Evolutionary conservation across 2,888 invertebrate species (phyloP).

Genomic region (Nudaria mundana): DNA sequence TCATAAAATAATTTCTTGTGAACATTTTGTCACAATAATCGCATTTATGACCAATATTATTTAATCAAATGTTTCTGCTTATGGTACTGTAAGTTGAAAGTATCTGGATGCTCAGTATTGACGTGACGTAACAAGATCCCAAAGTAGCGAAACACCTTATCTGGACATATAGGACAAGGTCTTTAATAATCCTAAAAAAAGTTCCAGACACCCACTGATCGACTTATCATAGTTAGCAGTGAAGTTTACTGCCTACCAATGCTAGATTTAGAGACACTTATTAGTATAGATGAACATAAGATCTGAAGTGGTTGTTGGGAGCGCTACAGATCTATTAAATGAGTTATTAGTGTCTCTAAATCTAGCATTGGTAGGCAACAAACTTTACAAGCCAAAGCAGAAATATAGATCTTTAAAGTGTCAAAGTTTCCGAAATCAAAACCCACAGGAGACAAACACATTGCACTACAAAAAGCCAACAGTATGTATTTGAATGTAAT

Average conservation of each 20-base stretch:
- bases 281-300: slow-evolving; percentile 56
- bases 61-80: slow-evolving; percentile 77
- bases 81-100: slow-evolving; percentile 76
- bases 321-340: slow-evolving; percentile 48
- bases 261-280: slow-evolving; percentile 46
- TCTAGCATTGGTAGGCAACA: slow-evolving; percentile 45
- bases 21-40: slow-evolving; percentile 66
- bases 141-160: slow-evolving; percentile 57
- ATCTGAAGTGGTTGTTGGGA: too few species aligned
- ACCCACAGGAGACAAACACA: background rate
- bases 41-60: slow-evolving; percentile 65
- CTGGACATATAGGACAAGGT: slow-evolving; percentile 62
- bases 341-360: slow-evolving; percentile 57
- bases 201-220: slow-evolving; percentile 55
- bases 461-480: background rate
- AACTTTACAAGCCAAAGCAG: slow-evolving; percentile 54
- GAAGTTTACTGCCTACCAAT: slow-evolving; percentile 48
- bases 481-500: slow-evolving; percentile 5
- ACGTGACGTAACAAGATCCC: slow-evolving; percentile 61
- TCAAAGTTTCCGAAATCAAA: slow-evolving; percentile 6
- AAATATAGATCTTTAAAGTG: slow-evolving; percentile 64
- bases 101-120: slow-evolving; percentile 62
- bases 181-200: slow-evolving; percentile 60
- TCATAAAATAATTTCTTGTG: slow-evolving; percentile 71
- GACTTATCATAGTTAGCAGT: slow-evolving; percentile 62